phyloP scores from a whole-genome alignment of 1,140 invertebrate genomes.

The Aphelinus atriplicis region DNA sequence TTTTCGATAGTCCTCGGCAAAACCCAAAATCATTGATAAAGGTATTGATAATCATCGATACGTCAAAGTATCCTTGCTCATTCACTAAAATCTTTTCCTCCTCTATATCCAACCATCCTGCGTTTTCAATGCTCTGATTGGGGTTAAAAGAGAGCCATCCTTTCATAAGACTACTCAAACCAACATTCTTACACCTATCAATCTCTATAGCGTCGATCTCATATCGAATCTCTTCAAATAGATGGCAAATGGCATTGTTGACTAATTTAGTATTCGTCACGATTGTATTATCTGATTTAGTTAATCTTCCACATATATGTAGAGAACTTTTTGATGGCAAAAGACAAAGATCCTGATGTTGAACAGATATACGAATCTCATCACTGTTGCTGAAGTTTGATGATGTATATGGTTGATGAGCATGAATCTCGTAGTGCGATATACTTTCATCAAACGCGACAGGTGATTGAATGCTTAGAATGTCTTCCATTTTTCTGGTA shows the following conservation, averaged over 20 bases:
- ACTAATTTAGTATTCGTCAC: constrained; percentile 37
- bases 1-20: constrained; percentile 64
- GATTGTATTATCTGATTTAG: neutral
- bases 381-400: constrained; percentile 52
- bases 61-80: constrained; percentile 49
- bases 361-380: constrained; percentile 56
- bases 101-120: neutral
- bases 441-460: constrained; percentile 45
- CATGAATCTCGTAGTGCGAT: constrained; percentile 50
- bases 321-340: constrained; percentile 47
- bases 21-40: constrained; percentile 56
- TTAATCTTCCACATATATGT: constrained; percentile 47
- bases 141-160: neutral
- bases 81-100: neutral
- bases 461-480: constrained; percentile 3
- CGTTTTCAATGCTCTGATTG: neutral
- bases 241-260: constrained; percentile 57
- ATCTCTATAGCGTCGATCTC: constrained; percentile 55
- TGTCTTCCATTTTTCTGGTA: neutral
- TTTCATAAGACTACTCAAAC: constrained; percentile 24
- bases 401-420: constrained; percentile 49
- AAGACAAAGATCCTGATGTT: constrained; percentile 57
- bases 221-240: constrained; percentile 64
- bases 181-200: constrained; percentile 28
- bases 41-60: constrained; percentile 48